Conservation (phyloP, 2,113 vertebrate species). For the Thamnophis sirtalis region DNA sequence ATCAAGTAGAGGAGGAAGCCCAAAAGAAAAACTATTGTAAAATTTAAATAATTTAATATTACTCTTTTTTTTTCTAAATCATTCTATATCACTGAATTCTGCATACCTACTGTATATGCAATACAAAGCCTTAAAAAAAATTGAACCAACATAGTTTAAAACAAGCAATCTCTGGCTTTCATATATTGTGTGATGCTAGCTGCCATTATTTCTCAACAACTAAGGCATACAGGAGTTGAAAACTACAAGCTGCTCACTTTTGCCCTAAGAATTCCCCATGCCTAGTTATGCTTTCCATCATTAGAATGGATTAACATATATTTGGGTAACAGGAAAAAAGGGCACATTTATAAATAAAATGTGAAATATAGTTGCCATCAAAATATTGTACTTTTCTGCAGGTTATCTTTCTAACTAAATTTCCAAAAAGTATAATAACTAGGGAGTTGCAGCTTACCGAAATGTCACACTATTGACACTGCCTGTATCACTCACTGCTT, state of each 20-base stretch:
- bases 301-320: neutral
- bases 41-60: constrained; percentile 10
- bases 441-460: constrained; percentile 59
- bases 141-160: neutral
- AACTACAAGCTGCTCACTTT: neutral
- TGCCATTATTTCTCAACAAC: neutral
- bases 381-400: neutral
- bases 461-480: constrained; percentile 49
- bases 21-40: neutral
- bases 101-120: neutral
- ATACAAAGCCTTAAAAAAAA: neutral
- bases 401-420: neutral
- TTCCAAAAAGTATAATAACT: neutral
- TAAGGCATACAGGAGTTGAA: neutral
- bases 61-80: neutral
- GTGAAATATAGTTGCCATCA: neutral
- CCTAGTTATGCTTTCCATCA: neutral
- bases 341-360: neutral
- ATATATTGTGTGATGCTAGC: neutral
- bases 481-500: constrained; percentile 56
- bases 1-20: constrained; percentile 1
- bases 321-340: neutral
- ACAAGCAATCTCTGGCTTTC: neutral
- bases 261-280: neutral
- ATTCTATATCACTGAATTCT: neutral